Evolutionary conservation across 2,888 invertebrate genomes (phyloP).

Genomic region (Leptinotarsa tumamoca): DNA sequence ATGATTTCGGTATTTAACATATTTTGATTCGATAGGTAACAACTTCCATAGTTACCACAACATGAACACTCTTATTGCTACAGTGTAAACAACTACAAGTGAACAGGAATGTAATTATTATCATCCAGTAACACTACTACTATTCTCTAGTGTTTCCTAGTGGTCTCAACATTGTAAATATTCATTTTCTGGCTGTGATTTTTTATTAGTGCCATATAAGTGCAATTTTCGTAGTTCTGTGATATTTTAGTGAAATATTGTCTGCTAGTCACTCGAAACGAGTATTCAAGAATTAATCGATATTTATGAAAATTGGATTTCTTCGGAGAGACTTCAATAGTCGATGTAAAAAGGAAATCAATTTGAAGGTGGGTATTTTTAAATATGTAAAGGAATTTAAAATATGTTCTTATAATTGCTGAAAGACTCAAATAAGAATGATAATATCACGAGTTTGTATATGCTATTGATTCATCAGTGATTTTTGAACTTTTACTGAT

Average conservation of each 20-base stretch:
- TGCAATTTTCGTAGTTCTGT: constrained; percentile 20
- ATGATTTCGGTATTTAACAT: no score
- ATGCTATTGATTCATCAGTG: no score
- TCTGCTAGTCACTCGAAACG: constrained; percentile 18
- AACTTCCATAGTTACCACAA: neutral
- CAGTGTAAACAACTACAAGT: neutral
- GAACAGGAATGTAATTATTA: constrained; percentile 1
- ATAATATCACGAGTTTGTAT: no score
- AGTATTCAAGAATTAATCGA: neutral
- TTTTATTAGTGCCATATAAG: constrained; percentile 18
- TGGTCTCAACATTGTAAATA: neutral
- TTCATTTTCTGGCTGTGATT: constrained; percentile 23
- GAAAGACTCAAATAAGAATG: no score
- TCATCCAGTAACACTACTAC: neutral
- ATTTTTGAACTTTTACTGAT: no score
- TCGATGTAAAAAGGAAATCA: constrained; percentile 20
- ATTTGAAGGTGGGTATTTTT: neutral
- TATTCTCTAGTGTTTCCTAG: neutral
- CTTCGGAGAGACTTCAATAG: constrained; percentile 25
- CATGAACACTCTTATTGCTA: neutral
- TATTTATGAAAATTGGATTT: neutral
- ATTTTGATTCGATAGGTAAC: no score
- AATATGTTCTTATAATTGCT: neutral
- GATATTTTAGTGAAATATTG: constrained; percentile 7
- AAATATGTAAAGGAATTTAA: neutral